Evolutionary conservation across 2,888 invertebrate genomes (phyloP).

Genomic region (Pyralis farinalis): DNA sequence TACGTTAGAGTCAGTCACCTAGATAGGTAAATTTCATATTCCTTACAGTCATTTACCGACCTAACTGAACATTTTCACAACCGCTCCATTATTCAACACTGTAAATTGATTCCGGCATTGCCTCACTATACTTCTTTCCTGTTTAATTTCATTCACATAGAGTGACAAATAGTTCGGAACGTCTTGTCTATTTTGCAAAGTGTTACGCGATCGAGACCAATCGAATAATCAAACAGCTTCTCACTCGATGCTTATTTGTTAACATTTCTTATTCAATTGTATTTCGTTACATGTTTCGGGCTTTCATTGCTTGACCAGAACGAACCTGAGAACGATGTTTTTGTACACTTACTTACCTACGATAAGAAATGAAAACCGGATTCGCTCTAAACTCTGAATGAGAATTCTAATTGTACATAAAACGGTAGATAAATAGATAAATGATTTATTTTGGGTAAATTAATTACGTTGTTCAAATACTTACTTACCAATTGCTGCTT

Average conservation of each 20-base stretch:
- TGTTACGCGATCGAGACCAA: conserved; percentile 8
- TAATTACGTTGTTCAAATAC: too few species aligned
- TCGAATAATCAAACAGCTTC: conserved; percentile 5
- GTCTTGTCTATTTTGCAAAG: conserved; percentile 7
- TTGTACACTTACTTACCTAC: neutral
- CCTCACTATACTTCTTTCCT: neutral
- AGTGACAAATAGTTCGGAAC: conserved; percentile 13
- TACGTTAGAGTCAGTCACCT: too few species aligned
- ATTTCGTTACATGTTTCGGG: neutral
- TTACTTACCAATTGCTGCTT: too few species aligned
- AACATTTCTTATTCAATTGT: neutral
- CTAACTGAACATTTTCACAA: too few species aligned
- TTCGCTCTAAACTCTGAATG: too few species aligned
- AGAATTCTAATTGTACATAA: too few species aligned
- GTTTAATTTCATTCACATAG: neutral
- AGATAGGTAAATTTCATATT: too few species aligned
- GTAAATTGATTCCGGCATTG: neutral
- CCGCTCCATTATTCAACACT: neutral
- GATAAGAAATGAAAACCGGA: too few species aligned
- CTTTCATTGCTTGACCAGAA: neutral
- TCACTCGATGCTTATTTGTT: neutral
- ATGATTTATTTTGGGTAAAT: too few species aligned
- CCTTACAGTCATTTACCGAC: too few species aligned
- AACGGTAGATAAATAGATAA: too few species aligned
- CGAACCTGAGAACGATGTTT: neutral